Base-by-base conservation (phyloP, 2,888 invertebrate species). In the Tipula lateralis region DNA sequence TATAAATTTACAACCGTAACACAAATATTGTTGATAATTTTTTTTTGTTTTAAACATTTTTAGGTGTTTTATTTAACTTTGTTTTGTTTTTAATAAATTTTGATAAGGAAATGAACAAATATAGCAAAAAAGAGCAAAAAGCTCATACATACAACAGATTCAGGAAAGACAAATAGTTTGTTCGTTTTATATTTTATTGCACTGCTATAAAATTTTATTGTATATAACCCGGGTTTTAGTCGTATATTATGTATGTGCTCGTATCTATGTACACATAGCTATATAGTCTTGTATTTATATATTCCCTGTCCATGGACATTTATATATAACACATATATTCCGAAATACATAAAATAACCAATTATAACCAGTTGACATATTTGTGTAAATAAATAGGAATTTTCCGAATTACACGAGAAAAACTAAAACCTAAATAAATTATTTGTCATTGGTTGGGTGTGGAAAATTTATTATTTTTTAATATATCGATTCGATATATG, bases 301-400 rank as follows among this genome's bases (percentile, higher is more conserved):
- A 24, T 66, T 66, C 66, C 9, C 9, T 66, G 66, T 66, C 66
- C 66, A 66, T 24, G 66, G 9, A 66, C 66, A 24, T 66, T n/a
- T n/a, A n/a, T n/a, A n/a, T n/a, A n/a, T n/a, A n/a, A n/a, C n/a
- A n/a, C n/a, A 66, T 1, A 19, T 50, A 5, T 5, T 50, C 1
- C 6, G 19, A 19, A 50, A 50, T 50, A 50, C 66, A 66, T 66
- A 66, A 66, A 24, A 66, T 66, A 66, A 66, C 66, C 66, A 66
- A 66, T 66, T 66, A 66, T 66, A 66, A 66, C 66, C 66, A 66
- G 66, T 66, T 66, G 66, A 66, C 66, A 66, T 66, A 66, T 66
- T 66, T 66, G 66, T 24, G 24, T 24, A 66, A 19, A 44, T 44
- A 66, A 66, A 66, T 66, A 66, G 66, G 66, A 66, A 9, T 66